These are phyloP conservation scores for Piscicola geometra DNA, from an alignment of 2,888 invertebrate genomes.

Conservation along the genomic window DNA sequence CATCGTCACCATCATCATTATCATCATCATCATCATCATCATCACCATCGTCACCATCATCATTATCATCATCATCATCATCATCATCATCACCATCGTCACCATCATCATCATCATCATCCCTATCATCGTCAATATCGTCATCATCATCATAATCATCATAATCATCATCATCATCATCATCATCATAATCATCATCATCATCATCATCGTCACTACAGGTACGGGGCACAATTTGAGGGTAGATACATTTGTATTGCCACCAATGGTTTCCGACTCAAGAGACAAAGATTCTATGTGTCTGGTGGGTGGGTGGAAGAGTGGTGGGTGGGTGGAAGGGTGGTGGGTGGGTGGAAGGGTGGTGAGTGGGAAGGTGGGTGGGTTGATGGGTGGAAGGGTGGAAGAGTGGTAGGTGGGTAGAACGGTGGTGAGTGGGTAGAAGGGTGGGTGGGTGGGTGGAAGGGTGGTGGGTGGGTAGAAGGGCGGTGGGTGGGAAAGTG, in stretches of 20 bases:
- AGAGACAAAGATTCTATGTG: background rate
- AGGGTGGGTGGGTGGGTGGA: too few relatives aligned
- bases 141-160: background rate
- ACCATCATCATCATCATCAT: background rate
- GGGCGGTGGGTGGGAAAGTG: background rate
- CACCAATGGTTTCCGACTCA: background rate
- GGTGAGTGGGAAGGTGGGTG: background rate
- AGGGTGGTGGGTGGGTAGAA: background rate
- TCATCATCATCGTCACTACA: background rate
- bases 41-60: background rate
- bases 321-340: background rate
- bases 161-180: constrained; percentile 2
- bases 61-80: constrained; percentile 2
- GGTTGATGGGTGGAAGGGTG: background rate
- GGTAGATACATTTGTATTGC: background rate
- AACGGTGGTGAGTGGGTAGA: too few relatives aligned
- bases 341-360: too few relatives aligned
- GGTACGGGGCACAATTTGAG: background rate
- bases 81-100: background rate
- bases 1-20: constrained; percentile 14
- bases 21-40: background rate
- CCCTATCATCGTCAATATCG: background rate
- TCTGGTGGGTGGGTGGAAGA: background rate
- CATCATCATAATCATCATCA: constrained; percentile 16
- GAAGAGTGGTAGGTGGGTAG: background rate